phyloP scores from a whole-genome alignment of 2,888 invertebrate genomes.

The Cosmia pyralina region DNA sequence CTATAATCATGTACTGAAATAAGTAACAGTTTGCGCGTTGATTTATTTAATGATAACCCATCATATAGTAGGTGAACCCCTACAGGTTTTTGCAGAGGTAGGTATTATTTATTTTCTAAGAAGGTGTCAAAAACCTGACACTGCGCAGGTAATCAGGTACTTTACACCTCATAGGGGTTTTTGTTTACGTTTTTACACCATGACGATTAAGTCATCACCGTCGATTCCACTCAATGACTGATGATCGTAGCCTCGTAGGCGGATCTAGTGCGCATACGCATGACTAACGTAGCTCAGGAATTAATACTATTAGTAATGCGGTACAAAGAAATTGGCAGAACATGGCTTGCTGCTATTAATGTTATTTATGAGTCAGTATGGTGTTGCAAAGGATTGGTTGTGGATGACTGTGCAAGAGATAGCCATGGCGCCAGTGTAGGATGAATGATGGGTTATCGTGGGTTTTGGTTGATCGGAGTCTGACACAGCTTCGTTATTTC shows the following conservation, averaged over 20 bases:
- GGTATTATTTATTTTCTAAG: not conserved
- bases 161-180: conserved; percentile 13
- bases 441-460: not conserved
- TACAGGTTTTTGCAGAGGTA: not conserved
- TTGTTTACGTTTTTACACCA: conserved; percentile 50
- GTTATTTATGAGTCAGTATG: conserved; percentile 37
- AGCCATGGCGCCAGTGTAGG: conserved; percentile 3
- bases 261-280: conserved; percentile 65
- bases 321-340: conserved; percentile 56
- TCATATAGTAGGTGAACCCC: not conserved
- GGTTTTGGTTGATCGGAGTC: not conserved
- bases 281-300: conserved; percentile 62
- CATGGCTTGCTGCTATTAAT: conserved; percentile 41
- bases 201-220: conserved; percentile 49
- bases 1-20: too few species aligned
- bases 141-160: not conserved
- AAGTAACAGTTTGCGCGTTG: too few species aligned
- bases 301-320: conserved; percentile 59
- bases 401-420: conserved; percentile 22
- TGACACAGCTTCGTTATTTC: not conserved
- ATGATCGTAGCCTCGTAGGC: conserved; percentile 56
- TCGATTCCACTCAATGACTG: conserved; percentile 42
- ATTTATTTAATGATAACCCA: too few species aligned
- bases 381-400: conserved; percentile 13
- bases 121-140: conserved; percentile 4